Evolutionary conservation across 1,140 invertebrate species (phyloP), one percentile per base, ranked within the genome.

Genomic region (Zaprionus ghesquierei): DNA sequence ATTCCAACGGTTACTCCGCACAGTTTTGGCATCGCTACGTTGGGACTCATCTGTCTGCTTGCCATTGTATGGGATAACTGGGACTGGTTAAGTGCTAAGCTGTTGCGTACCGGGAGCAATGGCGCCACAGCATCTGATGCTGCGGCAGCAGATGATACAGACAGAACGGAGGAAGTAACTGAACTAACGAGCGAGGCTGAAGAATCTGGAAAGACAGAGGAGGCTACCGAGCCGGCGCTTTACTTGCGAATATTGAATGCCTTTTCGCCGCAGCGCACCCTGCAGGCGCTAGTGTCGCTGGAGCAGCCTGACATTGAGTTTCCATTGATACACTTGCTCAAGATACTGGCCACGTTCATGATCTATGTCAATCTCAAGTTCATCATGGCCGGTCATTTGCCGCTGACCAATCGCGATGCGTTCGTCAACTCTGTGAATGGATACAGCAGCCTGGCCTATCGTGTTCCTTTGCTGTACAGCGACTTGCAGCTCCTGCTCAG

Each of bases 401-500:
- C 95, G 2, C 94, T 94, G 74, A 93, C 93, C 18, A 95, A 96
- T 92, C 93, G 95, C 69, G 85, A 93, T 54, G 92, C 91, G 75
- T 90, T 95, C 22, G 94, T 94, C 31, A 94, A 94, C 93, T 94
- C 94, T n/a, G 92, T 94, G 23, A 94, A 94, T 66, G 92, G 93
- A 64, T 93, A 94, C 0, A 69, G 94, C 8, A 94, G 94, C 80
- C 93, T 94, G 2, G 76, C 94, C 75, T 92, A 94, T 38, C 93
- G 95, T 69, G 93, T 93, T 27, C 94, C 94, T 0, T 91, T 95
- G 85, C 92, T 95, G 61, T 95, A 94, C 87, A 95, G 94, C 4
- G 95, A 95, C 81, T 93, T 94, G 38, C 94, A 95, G 90, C 91
- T 95, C 8, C 79, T 95, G 20, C 82, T 95, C 12, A 95, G 95